Evolutionary conservation across 1,140 invertebrate genomes (phyloP).

Genomic region (Caerostris extrusa): DNA sequence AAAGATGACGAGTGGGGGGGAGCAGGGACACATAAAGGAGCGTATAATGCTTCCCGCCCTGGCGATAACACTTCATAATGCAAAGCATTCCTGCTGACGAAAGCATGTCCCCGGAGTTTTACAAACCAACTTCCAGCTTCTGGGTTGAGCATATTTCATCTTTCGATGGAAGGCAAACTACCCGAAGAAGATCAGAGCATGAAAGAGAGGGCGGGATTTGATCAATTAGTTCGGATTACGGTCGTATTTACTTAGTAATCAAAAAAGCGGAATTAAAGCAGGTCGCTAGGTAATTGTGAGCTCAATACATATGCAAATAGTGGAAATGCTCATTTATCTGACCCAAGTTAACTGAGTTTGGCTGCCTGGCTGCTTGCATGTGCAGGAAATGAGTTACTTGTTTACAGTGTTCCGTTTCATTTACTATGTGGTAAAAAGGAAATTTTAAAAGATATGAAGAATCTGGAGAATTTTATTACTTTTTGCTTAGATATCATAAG

Average conservation of each 20-base stretch:
- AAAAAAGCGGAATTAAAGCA: constrained; percentile 7
- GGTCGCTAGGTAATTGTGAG: neutral
- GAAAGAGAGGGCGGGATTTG: neutral
- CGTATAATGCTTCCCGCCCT: too few relatives aligned
- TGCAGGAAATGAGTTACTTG: too few relatives aligned
- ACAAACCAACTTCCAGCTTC: neutral
- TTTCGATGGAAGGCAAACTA: neutral
- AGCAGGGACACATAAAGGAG: neutral
- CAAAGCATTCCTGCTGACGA: too few relatives aligned
- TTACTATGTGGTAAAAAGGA: too few relatives aligned
- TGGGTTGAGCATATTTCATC: neutral
- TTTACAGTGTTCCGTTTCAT: too few relatives aligned
- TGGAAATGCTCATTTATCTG: neutral
- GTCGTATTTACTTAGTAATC: constrained; percentile 41
- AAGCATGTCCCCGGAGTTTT: neutral
- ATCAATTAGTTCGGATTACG: constrained; percentile 32
- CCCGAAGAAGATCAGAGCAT: neutral
- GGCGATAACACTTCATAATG: too few relatives aligned
- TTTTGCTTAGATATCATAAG: too few relatives aligned
- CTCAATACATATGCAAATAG: neutral
- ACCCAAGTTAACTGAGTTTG: too few relatives aligned
- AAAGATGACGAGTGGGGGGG: too few relatives aligned
- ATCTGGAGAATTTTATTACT: too few relatives aligned
- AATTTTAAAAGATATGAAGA: too few relatives aligned
- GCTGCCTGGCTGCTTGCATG: too few relatives aligned